Conservation (phyloP, 2,113 vertebrate species). For the Dicrurus megarhynchus region DNA sequence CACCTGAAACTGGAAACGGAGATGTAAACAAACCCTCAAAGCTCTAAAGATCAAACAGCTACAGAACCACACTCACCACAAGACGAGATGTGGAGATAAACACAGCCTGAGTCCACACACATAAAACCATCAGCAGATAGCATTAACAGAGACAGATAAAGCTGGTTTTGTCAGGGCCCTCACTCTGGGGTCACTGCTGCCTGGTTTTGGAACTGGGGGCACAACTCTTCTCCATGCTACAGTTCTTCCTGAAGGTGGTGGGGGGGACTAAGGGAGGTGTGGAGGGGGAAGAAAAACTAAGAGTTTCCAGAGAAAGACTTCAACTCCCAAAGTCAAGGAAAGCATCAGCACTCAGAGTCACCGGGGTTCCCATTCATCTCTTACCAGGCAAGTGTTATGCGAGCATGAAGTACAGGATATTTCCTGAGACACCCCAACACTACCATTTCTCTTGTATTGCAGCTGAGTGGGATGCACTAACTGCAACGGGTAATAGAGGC, state of each 20-base stretch:
- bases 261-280: rapidly evolving
- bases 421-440: not conserved
- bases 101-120: not conserved
- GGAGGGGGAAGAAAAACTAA: not conserved
- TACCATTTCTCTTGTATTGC: not conserved
- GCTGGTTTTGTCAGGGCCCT: not conserved
- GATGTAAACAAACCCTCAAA: conserved; percentile 7
- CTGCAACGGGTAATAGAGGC: not conserved
- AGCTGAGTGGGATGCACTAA: not conserved
- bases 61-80: not conserved
- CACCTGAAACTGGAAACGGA: not conserved
- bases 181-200: not conserved
- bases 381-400: rapidly evolving
- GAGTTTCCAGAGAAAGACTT: not conserved
- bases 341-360: not conserved
- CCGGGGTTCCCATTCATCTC: not conserved
- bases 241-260: not conserved
- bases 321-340: not conserved
- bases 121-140: not conserved
- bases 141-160: not conserved
- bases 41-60: conserved; percentile 2
- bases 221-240: not conserved
- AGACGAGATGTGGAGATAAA: not conserved
- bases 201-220: not conserved
- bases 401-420: rapidly evolving